Evolutionary conservation across 30 jellyfish, hydroid and myxozoan species (phyloP).

Genomic region (Aurelia sp.): DNA sequence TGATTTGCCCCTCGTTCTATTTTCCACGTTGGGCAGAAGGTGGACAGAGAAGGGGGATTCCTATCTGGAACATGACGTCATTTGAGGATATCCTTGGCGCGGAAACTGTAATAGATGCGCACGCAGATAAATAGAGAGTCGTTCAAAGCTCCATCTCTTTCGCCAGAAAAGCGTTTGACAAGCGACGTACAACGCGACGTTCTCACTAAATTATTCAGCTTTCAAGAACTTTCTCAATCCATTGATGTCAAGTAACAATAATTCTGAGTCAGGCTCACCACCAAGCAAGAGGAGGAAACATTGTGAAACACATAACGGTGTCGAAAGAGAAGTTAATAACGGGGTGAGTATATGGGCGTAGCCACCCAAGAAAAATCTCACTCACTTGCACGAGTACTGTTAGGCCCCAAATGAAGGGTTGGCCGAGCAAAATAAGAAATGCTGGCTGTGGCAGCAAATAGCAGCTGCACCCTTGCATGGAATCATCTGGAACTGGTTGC

Average conservation of each 20-base stretch:
- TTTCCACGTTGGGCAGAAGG: too few relatives aligned
- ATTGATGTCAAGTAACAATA: constrained; percentile 98
- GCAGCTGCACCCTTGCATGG: too few relatives aligned
- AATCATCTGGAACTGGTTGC: too few relatives aligned
- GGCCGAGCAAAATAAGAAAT: too few relatives aligned
- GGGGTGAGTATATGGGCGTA: constrained; percentile 45
- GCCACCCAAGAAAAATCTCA: neutral
- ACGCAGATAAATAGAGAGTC: constrained; percentile 30
- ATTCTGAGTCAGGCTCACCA: constrained; percentile 92
- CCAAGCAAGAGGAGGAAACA: constrained; percentile 93
- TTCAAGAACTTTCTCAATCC: constrained; percentile 23
- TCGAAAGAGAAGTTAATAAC: constrained; percentile 60
- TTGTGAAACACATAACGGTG: constrained; percentile 94
- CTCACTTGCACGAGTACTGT: too few relatives aligned
- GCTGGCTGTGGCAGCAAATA: too few relatives aligned
- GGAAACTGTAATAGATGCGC: constrained; percentile 14
- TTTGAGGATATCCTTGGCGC: neutral
- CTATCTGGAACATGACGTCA: too few relatives aligned
- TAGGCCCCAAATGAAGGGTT: too few relatives aligned
- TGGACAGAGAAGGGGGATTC: too few relatives aligned
- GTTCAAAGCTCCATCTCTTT: constrained; percentile 28
- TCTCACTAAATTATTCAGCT: constrained; percentile 3
- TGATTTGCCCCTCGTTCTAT: too few relatives aligned
- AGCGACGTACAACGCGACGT: constrained; percentile 16
- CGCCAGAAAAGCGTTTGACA: constrained; percentile 36